Percentiles rank a stretch among this genome's conserved stretches.
phyloP scores from a whole-genome alignment of 2,888 invertebrate genomes.

The Gymnoscelis rufifasciata region DNA sequence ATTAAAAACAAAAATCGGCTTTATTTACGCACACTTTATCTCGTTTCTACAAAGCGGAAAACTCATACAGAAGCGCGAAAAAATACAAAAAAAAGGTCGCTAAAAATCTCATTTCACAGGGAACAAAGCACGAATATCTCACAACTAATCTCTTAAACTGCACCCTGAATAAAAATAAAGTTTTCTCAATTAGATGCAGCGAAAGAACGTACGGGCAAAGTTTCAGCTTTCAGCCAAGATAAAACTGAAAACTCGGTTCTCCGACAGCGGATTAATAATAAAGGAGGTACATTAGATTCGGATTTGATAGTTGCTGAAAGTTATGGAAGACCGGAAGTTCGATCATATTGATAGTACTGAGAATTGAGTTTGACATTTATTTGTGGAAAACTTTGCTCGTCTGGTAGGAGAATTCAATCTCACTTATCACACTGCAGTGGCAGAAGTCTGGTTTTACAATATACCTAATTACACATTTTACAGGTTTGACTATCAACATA shows the following conservation, averaged over 20 bases:
- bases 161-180: constrained; percentile 52
- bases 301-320: constrained; percentile 22
- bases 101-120: constrained; percentile 22
- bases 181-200: constrained; percentile 64
- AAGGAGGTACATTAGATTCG: constrained; percentile 43
- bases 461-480: too few species aligned
- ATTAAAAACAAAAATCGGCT: constrained; percentile 12
- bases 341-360: constrained; percentile 11
- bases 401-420: too few species aligned
- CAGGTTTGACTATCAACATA: too few species aligned
- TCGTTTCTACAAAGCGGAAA: constrained; percentile 18
- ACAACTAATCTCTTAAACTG: constrained; percentile 51
- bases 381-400: too few species aligned
- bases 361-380: not conserved
- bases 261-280: constrained; percentile 62
- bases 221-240: constrained; percentile 64
- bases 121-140: constrained; percentile 32
- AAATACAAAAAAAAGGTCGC: constrained; percentile 15
- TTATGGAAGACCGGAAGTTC: constrained; percentile 14
- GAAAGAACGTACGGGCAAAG: constrained; percentile 59
- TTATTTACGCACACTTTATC: constrained; percentile 15
- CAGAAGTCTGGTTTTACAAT: too few species aligned
- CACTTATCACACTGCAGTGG: too few species aligned
- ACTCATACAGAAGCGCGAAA: constrained; percentile 12
- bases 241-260: constrained; percentile 56